Percentiles rank a stretch among this genome's conserved stretches.
Conservation (phyloP, 2,113 vertebrate species). For the Pan paniscus region DNA sequence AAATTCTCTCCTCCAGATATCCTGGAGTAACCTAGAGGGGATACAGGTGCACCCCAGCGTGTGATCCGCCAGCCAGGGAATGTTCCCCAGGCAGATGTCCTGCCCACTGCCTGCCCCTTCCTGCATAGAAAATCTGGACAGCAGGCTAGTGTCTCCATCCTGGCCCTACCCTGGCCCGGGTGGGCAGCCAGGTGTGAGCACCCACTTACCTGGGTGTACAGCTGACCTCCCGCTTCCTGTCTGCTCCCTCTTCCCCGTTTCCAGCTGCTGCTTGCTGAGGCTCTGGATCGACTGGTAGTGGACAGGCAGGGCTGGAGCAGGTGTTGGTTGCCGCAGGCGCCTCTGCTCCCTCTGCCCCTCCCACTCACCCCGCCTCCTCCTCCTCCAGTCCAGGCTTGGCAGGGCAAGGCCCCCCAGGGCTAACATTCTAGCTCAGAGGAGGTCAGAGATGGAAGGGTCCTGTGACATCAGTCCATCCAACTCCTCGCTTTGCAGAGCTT, state of each 20-base stretch:
- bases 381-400: constrained; percentile 29
- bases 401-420: not conserved
- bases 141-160: too few species aligned
- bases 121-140: not conserved
- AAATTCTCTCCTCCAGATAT: not conserved
- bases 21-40: too few species aligned
- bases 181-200: not conserved
- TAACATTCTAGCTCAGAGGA: not conserved
- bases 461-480: not conserved
- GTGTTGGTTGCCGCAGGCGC: constrained; percentile 48
- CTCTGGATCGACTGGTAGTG: constrained; percentile 31
- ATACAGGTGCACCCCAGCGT: accelerated
- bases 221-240: not conserved
- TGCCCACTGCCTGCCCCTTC: not conserved
- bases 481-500: not conserved
- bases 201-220: constrained; percentile 42
- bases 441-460: constrained; percentile 35
- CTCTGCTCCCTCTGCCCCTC: constrained; percentile 34
- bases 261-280: constrained; percentile 27
- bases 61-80: not conserved
- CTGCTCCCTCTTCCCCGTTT: not conserved
- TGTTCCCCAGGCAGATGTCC: not conserved
- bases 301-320: constrained; percentile 16
- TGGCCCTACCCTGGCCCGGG: not conserved
- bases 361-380: constrained; percentile 50